Base-by-base conservation (phyloP, 2,888 invertebrate genomes). In the Arenicola marina region DNA sequence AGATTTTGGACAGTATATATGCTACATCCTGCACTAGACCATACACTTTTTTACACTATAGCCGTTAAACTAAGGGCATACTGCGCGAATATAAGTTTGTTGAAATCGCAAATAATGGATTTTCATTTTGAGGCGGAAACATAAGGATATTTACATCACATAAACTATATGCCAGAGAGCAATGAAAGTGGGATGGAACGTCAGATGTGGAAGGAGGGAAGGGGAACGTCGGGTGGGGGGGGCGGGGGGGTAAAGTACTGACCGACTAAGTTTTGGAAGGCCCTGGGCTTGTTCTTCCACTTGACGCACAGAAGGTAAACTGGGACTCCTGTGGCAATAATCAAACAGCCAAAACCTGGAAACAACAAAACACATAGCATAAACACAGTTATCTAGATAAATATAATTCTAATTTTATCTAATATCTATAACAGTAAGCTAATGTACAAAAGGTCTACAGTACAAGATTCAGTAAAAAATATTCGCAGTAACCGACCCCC, bases 291-390 rank as follows among this genome's bases (percentile, higher is more conserved):
- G 70, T 89, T 88, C 70, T 90, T 86, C 89, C 92, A 92, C 66
- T 87, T 85, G 48, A 96, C 91, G 78, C 92, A 95, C 29, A 94
- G 83, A 62, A 88, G 87, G 83, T 95, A 97, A 43, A 95, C 88
- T 0, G 96, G 96, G 68, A 96, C 89, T 2, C 94, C 94, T 7
- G 87, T 87, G 21, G 92, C 83, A 51, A 86, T 85, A 62, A 87
- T 84, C 18, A 77, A 68, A 58, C 83, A 74, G 15, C 93, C 95
- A 32, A 92, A 86, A 38, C 92, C 91, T 81, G 72, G n/a, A 73
- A 67, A 32, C 11, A 38, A n/a, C n/a, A n/a, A n/a, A n/a, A n/a
- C n/a, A n/a, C n/a, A n/a, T n/a, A n/a, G n/a, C n/a, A n/a, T n/a
- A n/a, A n/a, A n/a, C n/a, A n/a, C n/a, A n/a, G n/a, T n/a, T n/a